Base-by-base conservation (phyloP, 2,113 vertebrate species). In the Ranitomeya imitator region DNA sequence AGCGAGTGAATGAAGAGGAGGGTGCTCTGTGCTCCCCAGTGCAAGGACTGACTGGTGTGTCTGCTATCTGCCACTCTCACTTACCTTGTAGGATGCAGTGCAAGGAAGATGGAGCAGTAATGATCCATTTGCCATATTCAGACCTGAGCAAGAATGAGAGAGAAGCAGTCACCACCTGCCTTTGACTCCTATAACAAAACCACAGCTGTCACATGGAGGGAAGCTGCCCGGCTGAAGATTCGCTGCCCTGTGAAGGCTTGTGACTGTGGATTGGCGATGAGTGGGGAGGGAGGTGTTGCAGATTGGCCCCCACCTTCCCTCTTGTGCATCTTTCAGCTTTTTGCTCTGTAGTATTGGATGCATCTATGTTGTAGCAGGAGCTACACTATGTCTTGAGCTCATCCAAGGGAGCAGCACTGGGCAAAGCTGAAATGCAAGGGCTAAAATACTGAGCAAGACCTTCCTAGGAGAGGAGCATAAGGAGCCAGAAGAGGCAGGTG, bases 371-470 rank as follows among this genome's bases (percentile, higher is more conserved):
- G 89, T 45, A 90, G 91, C 92, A 90, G 95, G 94, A 93, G 94
- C 94, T 93, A 93, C 96, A 94, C 96, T 94, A 96, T 96, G 96
- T 92, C 88, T 95, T 91, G 93, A 91, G 93, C 91, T 91, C 91
- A 16, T 63, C 91, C 91, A 93, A 93, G 93, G 94, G 95, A 93
- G 93, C 92, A 92, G 90, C 91, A 90, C 86, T 90, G 90, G 91
- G 92, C 89, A 90, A 87, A 91, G 93, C 92, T 92, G 90, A 90
- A 87, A 31, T 83, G 79, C 90, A 63, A 91, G 87, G 86, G 86
- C 77, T 90, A 88, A 91, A 91, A n/a, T 71, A 61, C 65, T 61
- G 92, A 90, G 86, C 55, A 61, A 57, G 4, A 71, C 61, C 45
- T 37, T 21, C 54, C 55, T 85, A 63, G 60, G 13, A 67, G 60